Base-by-base conservation (phyloP, 2,113 vertebrate genomes). In the Choloepus hoffmanni region DNA sequence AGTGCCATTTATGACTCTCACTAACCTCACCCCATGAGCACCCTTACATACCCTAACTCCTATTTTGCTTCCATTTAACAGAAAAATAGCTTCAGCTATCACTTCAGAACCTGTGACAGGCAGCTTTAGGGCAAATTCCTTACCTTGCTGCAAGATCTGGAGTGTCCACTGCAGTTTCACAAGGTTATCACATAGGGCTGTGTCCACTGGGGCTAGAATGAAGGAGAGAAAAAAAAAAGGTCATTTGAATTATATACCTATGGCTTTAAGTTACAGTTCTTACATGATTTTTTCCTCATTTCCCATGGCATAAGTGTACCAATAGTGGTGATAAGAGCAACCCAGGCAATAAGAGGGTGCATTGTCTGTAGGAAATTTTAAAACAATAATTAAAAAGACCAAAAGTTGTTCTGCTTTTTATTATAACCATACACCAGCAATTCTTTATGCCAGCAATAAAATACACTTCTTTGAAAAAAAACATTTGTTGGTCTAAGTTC, bases 401-500 rank as follows among this genome's bases (percentile, higher is more conserved):
- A 92, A 87, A 94, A 70, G 43, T 48, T 89, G 63, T 7, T 89
- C 48, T 78, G 48, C 19, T 86, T 83, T 9, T 63, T 48, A 79
- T 18, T 40, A 12, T 14, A 55, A 5, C 86, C 1, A 48, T 15
- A 67, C 30, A 43, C 2, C 23, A 9, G 65, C 28, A 76, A 45
- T 24, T 92, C 26, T 43, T 94, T 2, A 7, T 60, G 19, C n/a
- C 77, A 67, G 26, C 11, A 24, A 26, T 53, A 48, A 77, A 84
- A 48, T 58, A 60, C 40, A 68, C 26, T 95, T 62, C 36, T 7
- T 28, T 30, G 33, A 13, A 19, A 36, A 36, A n/a, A 36, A 0
- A 24, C 10, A 70, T 90, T 58, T 60, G 43, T 86, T 72, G 40
- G 10, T 68, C 43, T 88, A 95, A 82, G 40, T 45, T 94, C 95